phyloP scores from a whole-genome alignment of 2,888 invertebrate species.

The Saturnia pavonia region DNA sequence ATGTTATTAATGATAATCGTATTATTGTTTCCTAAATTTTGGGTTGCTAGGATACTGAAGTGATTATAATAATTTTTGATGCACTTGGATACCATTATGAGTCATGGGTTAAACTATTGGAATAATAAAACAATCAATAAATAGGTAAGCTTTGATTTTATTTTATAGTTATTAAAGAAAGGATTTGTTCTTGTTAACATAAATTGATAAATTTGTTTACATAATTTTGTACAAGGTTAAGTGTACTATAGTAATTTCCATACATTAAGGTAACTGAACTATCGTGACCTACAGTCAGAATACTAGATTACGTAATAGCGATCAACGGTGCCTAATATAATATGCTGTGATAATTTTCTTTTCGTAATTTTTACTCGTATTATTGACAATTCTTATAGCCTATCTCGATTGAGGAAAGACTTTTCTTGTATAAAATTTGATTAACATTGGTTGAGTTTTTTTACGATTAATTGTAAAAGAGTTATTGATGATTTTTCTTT shows the following conservation, averaged over 20 bases:
- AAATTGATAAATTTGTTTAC: slow-evolving; percentile 8
- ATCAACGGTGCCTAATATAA: slow-evolving; percentile 29
- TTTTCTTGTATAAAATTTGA: no score
- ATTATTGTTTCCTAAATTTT: slow-evolving; percentile 22
- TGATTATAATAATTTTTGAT: slow-evolving; percentile 42
- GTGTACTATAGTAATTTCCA: slow-evolving; percentile 32
- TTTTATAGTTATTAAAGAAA: neutral
- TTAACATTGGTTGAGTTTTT: no score
- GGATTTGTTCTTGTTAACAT: neutral
- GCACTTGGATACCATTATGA: neutral
- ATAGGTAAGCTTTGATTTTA: slow-evolving; percentile 18
- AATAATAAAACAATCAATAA: slow-evolving; percentile 4
- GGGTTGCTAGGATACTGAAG: slow-evolving; percentile 66
- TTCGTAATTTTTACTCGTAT: no score
- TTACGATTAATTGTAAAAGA: no score
- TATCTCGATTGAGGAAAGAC: no score
- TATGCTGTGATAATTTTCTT: slow-evolving; percentile 37
- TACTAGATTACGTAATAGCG: slow-evolving; percentile 22
- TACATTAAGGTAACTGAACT: slow-evolving; percentile 50
- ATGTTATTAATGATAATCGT: neutral
- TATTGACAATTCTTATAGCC: no score
- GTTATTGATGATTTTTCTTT: no score
- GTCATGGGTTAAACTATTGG: neutral
- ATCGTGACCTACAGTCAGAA: slow-evolving; percentile 28
- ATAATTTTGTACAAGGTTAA: slow-evolving; percentile 20